Evolutionary conservation across 2,797 vertebrate genomes (phyloP).

Genomic region (Tarsius wallacei): DNA sequence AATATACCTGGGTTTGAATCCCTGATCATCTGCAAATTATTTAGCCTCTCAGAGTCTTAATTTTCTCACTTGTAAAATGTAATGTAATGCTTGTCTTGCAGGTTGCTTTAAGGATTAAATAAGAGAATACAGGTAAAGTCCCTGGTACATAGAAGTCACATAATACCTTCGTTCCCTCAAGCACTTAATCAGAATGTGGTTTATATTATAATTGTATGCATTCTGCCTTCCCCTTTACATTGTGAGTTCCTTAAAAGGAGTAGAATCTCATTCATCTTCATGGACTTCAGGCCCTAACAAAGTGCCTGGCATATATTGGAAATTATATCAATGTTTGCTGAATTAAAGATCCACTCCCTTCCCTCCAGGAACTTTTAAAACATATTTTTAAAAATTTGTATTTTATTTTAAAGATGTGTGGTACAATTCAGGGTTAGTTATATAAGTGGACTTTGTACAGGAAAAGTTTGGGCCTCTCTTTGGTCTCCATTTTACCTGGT

Average conservation of each 20-base stretch:
- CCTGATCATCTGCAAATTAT: neutral
- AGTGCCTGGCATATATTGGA: neutral
- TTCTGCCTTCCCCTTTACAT: neutral
- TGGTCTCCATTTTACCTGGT: no score
- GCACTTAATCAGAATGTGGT: neutral
- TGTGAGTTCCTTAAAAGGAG: neutral
- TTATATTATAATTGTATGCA: neutral
- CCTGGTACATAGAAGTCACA: neutral
- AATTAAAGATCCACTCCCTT: neutral
- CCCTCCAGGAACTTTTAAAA: neutral
- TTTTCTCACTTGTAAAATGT: neutral
- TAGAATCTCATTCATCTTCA: neutral
- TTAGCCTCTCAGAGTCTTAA: neutral
- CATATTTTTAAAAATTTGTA: no score
- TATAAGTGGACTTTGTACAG: no score
- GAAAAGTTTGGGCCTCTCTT: no score
- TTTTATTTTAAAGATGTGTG: no score
- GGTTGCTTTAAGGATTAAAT: neutral
- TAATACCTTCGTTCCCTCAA: neutral
- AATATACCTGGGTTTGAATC: neutral
- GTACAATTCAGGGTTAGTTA: no score
- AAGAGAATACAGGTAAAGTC: neutral
- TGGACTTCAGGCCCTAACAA: neutral
- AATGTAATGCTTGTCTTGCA: neutral
- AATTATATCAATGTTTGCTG: neutral